Evolutionary conservation across 2,888 invertebrate genomes (phyloP).

Genomic region (Tuta absoluta): DNA sequence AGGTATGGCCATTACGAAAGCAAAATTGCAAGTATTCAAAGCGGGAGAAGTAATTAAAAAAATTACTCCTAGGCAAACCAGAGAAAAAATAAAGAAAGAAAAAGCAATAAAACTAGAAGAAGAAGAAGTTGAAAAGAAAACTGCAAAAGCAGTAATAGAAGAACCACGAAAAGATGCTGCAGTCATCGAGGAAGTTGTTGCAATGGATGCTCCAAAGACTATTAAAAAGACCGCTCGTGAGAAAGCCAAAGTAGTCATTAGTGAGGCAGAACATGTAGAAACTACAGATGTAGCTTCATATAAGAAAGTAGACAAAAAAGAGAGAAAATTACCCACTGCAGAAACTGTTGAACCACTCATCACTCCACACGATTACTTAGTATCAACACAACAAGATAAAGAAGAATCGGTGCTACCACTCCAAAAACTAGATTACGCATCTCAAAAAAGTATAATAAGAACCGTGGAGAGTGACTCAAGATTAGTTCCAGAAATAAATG

Average conservation of each 20-base stretch:
- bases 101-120: constrained; percentile 65
- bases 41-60: constrained; percentile 72
- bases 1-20: constrained; percentile 90
- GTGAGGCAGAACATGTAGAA: constrained; percentile 81
- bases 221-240: constrained; percentile 65
- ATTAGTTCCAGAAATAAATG: constrained; percentile 87
- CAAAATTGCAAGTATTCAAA: constrained; percentile 86
- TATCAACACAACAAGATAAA: constrained; percentile 80
- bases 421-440: constrained; percentile 80
- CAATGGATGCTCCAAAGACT: constrained; percentile 81
- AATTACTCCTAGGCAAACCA: constrained; percentile 67
- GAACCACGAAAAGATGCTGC: constrained; percentile 76
- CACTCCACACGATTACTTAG: constrained; percentile 80
- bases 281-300: constrained; percentile 83
- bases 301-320: constrained; percentile 82
- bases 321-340: constrained; percentile 58
- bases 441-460: constrained; percentile 77
- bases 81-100: constrained; percentile 74
- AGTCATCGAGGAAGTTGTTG: constrained; percentile 67
- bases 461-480: constrained; percentile 78
- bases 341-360: constrained; percentile 75
- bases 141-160: constrained; percentile 59
- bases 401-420: constrained; percentile 78
- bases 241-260: constrained; percentile 78
- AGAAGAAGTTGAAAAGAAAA: constrained; percentile 46